A percentile compares a stretch with the other conserved stretches of the same genome.
phyloP scores from a whole-genome alignment of 30 jellyfish, hydroid and myxozoan genomes.

The Sanderia malayensis region DNA sequence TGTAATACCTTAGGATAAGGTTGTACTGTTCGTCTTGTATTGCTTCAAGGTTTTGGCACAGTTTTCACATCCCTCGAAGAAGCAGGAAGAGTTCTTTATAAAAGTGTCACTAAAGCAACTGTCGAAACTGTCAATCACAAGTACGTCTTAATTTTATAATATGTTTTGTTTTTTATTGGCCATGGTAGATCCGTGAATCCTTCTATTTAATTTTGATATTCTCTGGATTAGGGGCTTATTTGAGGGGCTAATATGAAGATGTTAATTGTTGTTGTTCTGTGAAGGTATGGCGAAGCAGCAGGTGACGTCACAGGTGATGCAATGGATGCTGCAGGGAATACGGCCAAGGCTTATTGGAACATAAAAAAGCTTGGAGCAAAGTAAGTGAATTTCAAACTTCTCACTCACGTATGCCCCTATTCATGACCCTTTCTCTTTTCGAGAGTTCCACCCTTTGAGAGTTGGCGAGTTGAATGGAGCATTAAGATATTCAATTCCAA shows the following conservation, averaged over 20 bases:
- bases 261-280: too few relatives aligned
- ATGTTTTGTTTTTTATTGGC: not conserved
- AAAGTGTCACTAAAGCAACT: slow-evolving; percentile 73
- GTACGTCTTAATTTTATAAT: slow-evolving; percentile 34
- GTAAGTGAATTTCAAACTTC: slow-evolving; percentile 50
- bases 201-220: too few relatives aligned
- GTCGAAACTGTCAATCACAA: slow-evolving; percentile 84
- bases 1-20: too few relatives aligned
- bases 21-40: too few relatives aligned
- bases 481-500: too few relatives aligned
- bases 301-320: slow-evolving; percentile 93
- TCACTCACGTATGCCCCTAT: not conserved
- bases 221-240: too few relatives aligned
- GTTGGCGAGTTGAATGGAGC: too few relatives aligned
- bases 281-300: slow-evolving; percentile 94
- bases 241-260: too few relatives aligned
- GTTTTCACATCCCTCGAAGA: slow-evolving; percentile 81
- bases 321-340: slow-evolving; percentile 93
- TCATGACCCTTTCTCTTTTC: not conserved
- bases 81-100: slow-evolving; percentile 76
- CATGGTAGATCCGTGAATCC: too few relatives aligned
- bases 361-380: slow-evolving; percentile 89
- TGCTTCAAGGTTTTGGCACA: slow-evolving; percentile 70
- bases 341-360: slow-evolving; percentile 90
- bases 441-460: too few relatives aligned